Evolutionary conservation across 2,888 invertebrate species (phyloP), one percentile per base, ranked within the genome.

Genomic region (Lasioglossum zephyrum): DNA sequence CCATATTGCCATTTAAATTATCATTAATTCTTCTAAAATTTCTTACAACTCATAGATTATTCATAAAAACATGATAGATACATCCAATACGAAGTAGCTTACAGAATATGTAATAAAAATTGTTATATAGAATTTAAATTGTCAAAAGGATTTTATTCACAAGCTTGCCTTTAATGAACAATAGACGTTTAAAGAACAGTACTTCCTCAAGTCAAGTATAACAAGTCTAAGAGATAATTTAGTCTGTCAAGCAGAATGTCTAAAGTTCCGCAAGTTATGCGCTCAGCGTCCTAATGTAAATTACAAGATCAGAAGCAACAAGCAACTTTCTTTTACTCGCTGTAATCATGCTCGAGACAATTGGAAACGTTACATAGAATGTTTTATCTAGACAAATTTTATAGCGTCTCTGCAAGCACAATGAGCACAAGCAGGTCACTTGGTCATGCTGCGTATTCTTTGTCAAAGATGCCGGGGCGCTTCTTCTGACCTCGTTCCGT

Each of bases 301-400:
- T 31, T 16, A 16, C 16, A 16, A 63, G 16, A 63, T 63, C 26
- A 31, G 31, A 31, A 26, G 63, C 63, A n/a, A 26, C 63, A 2
- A 63, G 63, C 63, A 31, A 63, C 31, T 63, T 31, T 63, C 63
- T 16, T 31, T 18, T 18, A 1, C 26, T 4, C 26, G 2, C 26
- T 63, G 60, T 26, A 63, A 31, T 63, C 26, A 9, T 26, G 4
- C 31, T 3, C 31, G 18, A 2, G 63, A 16, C 63, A 26, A 63
- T 63, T 16, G 16, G 18, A 18, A 63, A 31, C 8, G 31, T 26
- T 31, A 6, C 6, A 4, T 57, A 11, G 57, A 57, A 11, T 11
- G 63, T 63, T 63, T 31, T 63, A 63, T 63, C 63, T 63, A 31
- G 31, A 63, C 31, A 63, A 63, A 63, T 63, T 63, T 16, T 31